Percentiles rank a stretch among this genome's conserved stretches.
Conservation (phyloP, 2,797 vertebrate species). For the Sebastes melanostomus region DNA sequence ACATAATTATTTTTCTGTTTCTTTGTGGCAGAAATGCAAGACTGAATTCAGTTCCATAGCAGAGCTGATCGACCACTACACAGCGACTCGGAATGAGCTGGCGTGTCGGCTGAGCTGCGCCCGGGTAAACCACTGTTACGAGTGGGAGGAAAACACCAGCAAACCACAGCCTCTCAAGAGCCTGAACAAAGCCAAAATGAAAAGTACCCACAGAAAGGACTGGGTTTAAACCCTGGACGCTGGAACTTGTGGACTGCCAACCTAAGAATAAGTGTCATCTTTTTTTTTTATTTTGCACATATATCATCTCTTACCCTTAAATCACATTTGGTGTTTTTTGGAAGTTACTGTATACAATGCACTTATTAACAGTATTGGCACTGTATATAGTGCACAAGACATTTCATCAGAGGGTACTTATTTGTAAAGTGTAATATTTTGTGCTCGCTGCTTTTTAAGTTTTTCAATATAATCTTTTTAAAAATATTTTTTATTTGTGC, state of each 20-base stretch:
- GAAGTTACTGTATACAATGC: constrained; percentile 8
- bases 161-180: constrained; percentile 27
- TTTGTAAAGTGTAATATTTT: constrained; percentile 20
- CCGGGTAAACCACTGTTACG: constrained; percentile 89
- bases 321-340: constrained; percentile 31
- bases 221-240: constrained; percentile 51
- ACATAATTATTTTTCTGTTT: background rate
- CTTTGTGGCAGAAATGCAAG: constrained; percentile 82
- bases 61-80: constrained; percentile 89
- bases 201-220: constrained; percentile 37
- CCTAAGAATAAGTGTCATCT: constrained; percentile 6
- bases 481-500: constrained; percentile 37
- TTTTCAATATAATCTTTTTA: constrained; percentile 33
- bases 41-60: constrained; percentile 84
- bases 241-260: constrained; percentile 6
- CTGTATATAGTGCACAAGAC: background rate
- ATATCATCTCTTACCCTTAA: constrained; percentile 4
- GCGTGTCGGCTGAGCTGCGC: constrained; percentile 85
- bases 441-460: constrained; percentile 34
- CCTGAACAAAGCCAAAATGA: constrained; percentile 23
- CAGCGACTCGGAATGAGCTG: constrained; percentile 76
- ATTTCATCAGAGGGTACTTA: constrained; percentile 13
- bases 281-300: constrained; percentile 33
- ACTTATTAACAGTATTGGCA: constrained; percentile 37
- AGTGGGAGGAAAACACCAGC: constrained; percentile 85